These are phyloP conservation scores for Zaprionus africanus DNA, from an alignment of 1,140 invertebrate genomes.

Conservation along the genomic window DNA sequence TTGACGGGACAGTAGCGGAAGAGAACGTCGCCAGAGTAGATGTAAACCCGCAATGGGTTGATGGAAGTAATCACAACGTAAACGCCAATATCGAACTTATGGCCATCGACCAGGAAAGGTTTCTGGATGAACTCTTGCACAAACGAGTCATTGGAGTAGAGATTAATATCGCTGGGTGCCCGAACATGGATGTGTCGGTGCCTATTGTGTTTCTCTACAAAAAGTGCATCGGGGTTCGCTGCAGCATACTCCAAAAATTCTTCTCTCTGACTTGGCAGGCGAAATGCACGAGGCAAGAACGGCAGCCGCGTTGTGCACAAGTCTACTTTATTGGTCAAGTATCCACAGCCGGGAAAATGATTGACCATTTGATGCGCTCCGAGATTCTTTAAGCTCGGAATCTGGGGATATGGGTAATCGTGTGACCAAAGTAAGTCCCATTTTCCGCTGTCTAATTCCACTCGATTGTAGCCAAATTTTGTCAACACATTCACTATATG, in stretches of 20 bases:
- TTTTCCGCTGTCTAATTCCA: constrained; percentile 85
- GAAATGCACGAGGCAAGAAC: constrained; percentile 94
- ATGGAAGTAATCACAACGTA: constrained; percentile 97
- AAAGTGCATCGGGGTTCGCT: constrained; percentile 89
- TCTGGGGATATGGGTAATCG: constrained; percentile 93
- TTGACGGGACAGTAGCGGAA: constrained; percentile 96
- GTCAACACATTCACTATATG: constrained; percentile 92
- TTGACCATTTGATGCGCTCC: constrained; percentile 93
- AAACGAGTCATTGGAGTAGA: constrained; percentile 91
- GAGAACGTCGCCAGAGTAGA: constrained; percentile 94
- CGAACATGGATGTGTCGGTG: constrained; percentile 95
- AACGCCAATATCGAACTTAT: constrained; percentile 98
- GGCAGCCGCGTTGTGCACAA: constrained; percentile 91
- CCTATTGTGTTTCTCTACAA: constrained; percentile 96
- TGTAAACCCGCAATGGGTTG: constrained; percentile 94
- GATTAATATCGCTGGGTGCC: constrained; percentile 89
- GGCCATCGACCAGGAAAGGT: constrained; percentile 92
- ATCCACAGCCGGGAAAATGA: constrained; percentile 97
- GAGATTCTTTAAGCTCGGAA: constrained; percentile 87
- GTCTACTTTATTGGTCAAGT: constrained; percentile 97
- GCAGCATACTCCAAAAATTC: constrained; percentile 89
- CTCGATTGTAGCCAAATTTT: constrained; percentile 89
- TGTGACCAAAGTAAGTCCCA: constrained; percentile 97
- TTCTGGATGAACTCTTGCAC: constrained; percentile 95
- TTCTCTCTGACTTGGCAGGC: constrained; percentile 91